Evolutionary conservation across 2,888 invertebrate species (phyloP).

Genomic region (Corythucha ciliata): DNA sequence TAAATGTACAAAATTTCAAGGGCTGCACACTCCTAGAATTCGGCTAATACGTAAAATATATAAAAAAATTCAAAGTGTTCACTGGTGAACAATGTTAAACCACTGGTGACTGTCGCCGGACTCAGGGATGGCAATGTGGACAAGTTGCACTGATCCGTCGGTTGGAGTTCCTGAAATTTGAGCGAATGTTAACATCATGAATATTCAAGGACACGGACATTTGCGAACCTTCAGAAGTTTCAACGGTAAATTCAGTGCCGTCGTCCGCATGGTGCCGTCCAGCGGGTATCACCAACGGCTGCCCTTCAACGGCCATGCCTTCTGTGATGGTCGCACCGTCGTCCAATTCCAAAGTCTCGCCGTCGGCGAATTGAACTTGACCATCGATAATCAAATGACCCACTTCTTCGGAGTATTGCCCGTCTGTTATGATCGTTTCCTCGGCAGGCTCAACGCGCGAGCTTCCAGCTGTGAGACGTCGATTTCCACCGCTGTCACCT

Average conservation of each 20-base stretch:
- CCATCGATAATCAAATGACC: constrained; percentile 38
- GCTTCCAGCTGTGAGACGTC: too few species aligned
- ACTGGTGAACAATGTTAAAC: constrained; percentile 21
- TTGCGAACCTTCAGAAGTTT: constrained; percentile 21
- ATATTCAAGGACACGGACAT: not conserved
- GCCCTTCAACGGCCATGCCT: constrained; percentile 29
- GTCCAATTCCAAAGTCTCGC: constrained; percentile 34
- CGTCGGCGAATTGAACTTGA: constrained; percentile 37
- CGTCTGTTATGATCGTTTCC: constrained; percentile 31
- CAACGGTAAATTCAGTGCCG: constrained; percentile 27
- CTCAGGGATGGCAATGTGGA: constrained; percentile 38
- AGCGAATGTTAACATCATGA: not conserved
- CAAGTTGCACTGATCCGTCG: constrained; percentile 38
- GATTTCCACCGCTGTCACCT: too few species aligned
- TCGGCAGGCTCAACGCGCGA: too few species aligned
- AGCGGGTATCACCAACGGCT: constrained; percentile 34
- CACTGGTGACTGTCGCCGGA: constrained; percentile 28
- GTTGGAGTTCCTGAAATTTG: constrained; percentile 25
- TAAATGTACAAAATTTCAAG: too few species aligned
- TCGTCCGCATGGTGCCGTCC: constrained; percentile 28
- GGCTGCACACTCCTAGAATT: too few species aligned
- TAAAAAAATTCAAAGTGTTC: not conserved
- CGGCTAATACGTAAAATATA: too few species aligned
- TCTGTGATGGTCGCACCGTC: constrained; percentile 30
- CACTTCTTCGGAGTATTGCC: constrained; percentile 34